Evolutionary conservation across 2,113 vertebrate genomes (phyloP).

Genomic region (Arizona elegans): DNA sequence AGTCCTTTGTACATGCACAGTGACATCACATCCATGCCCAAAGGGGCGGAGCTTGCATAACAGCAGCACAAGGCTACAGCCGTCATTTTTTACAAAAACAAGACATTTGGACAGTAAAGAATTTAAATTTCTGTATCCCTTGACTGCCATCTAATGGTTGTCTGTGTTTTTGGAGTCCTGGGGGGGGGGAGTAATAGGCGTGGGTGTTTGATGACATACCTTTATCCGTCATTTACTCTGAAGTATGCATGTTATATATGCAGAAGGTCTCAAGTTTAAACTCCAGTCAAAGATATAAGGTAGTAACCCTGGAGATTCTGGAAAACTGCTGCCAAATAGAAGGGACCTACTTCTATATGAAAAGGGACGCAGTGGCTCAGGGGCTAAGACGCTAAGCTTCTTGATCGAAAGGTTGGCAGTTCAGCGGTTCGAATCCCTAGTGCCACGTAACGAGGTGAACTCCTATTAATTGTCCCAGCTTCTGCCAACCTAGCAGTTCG

Average conservation of each 20-base stretch:
- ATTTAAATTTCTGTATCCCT: not conserved
- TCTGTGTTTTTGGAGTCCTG: not conserved
- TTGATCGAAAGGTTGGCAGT: too few relatives aligned
- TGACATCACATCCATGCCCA: not conserved
- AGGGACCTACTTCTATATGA: not conserved
- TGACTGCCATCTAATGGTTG: not conserved
- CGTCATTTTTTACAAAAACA: not conserved
- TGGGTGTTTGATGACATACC: not conserved
- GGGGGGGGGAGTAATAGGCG: fast-evolving
- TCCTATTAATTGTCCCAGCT: too few relatives aligned
- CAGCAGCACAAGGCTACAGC: not conserved
- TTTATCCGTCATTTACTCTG: not conserved
- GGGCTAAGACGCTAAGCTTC: too few relatives aligned
- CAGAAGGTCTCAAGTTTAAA: not conserved
- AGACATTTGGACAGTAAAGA: not conserved
- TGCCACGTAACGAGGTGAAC: too few relatives aligned
- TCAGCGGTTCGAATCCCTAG: too few relatives aligned
- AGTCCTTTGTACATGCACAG: not conserved
- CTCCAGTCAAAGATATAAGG: not conserved
- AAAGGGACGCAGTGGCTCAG: too few relatives aligned
- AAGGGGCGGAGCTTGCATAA: not conserved
- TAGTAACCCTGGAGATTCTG: not conserved
- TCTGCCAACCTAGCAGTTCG: too few relatives aligned
- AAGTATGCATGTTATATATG: not conserved
- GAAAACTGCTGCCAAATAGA: not conserved